Conservation (phyloP, 2,888 invertebrate species). For the Agonum fuliginosum region DNA sequence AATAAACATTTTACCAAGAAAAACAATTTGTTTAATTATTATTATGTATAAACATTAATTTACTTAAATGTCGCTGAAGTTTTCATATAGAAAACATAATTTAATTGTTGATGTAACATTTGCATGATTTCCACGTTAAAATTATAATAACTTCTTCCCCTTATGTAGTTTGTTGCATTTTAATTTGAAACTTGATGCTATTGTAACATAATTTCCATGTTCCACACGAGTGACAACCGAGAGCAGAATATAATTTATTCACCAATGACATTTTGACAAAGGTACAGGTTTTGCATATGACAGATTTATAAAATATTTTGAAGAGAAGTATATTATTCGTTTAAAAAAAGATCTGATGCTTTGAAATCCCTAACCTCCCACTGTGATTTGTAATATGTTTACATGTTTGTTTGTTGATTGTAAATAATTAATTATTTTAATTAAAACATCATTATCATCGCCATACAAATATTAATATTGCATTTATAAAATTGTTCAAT, state of each 20-base stretch:
- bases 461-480: not conserved
- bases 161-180: slow-evolving; percentile 7
- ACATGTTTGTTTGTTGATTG: not conserved
- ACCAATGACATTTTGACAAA: not conserved
- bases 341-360: not conserved
- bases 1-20: too few species aligned
- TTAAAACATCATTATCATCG: not conserved
- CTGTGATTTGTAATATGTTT: not conserved
- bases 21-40: too few species aligned
- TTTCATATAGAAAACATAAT: too few species aligned
- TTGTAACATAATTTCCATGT: not conserved
- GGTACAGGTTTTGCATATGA: not conserved
- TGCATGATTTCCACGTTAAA: too few species aligned
- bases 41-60: too few species aligned
- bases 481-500: not conserved
- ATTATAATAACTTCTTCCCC: not conserved
- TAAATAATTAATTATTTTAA: not conserved
- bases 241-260: not conserved
- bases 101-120: not conserved
- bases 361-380: not conserved
- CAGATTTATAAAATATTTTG: not conserved
- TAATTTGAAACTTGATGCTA: not conserved
- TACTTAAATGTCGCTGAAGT: too few species aligned
- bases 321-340: not conserved
- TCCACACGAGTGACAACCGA: not conserved